Conservation (phyloP, 2,113 vertebrate genomes). For the Castor canadensis region DNA sequence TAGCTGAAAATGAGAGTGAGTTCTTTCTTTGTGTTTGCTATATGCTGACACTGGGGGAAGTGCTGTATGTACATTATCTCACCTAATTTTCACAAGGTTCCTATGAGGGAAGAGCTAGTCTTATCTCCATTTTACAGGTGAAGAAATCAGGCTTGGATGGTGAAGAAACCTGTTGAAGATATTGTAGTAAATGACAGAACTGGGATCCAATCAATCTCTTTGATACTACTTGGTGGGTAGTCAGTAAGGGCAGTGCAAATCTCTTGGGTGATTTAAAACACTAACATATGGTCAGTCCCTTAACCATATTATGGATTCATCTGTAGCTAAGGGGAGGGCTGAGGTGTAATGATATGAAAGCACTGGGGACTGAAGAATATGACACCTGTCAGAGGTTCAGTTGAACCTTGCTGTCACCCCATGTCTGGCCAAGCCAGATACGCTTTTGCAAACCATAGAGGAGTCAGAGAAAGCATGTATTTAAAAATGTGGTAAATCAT, state of each 20-base stretch:
- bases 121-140: background rate
- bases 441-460: constrained; percentile 43
- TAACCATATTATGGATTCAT: background rate
- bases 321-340: background rate
- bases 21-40: background rate
- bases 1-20: background rate
- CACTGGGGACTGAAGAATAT: background rate
- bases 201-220: background rate
- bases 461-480: constrained; percentile 24
- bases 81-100: background rate
- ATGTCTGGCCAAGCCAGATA: background rate
- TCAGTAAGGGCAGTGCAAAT: background rate
- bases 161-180: background rate
- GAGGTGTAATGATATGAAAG: background rate
- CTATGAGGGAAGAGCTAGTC: background rate
- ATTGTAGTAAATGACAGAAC: background rate
- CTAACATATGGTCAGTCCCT: background rate
- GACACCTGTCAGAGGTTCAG: background rate
- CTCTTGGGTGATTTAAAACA: background rate
- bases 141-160: background rate
- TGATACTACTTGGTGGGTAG: too few relatives aligned
- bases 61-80: background rate
- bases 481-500: constrained; percentile 53
- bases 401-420: background rate
- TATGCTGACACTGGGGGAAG: fast-evolving